Conservation (phyloP, 2,888 invertebrate species). For the Prosopocoilus inquinatus region DNA sequence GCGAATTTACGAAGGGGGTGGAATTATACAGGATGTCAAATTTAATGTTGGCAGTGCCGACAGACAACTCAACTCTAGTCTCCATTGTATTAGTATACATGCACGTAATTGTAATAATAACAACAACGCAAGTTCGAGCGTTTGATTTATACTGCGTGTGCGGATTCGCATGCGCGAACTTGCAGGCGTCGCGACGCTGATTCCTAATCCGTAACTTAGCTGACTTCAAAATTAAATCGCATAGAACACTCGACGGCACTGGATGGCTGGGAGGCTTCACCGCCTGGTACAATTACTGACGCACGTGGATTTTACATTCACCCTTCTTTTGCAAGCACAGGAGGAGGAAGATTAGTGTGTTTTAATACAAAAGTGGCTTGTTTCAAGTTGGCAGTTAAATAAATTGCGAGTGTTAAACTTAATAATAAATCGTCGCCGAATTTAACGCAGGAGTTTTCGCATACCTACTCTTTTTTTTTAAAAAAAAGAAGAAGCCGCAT, state of each 20-base stretch:
- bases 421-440: not conserved
- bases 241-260: constrained; percentile 52
- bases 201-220: constrained; percentile 30
- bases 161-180: constrained; percentile 45
- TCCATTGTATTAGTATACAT: too few relatives aligned
- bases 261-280: constrained; percentile 56
- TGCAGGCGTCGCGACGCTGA: constrained; percentile 29
- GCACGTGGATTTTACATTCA: constrained; percentile 12
- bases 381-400: not conserved
- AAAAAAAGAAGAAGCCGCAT: not conserved
- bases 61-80: too few relatives aligned
- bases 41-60: too few relatives aligned
- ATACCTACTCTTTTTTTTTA: not conserved
- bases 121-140: constrained; percentile 2
- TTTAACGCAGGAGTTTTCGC: not conserved
- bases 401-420: not conserved
- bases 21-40: too few relatives aligned
- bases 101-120: too few relatives aligned
- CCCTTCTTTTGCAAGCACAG: not conserved
- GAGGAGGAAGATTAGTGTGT: not conserved
- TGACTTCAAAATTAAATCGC: constrained; percentile 37
- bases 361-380: not conserved
- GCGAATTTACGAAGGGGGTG: too few relatives aligned
- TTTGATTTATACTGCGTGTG: not conserved
- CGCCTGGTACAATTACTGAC: constrained; percentile 42